phyloP scores from a whole-genome alignment of 2,113 vertebrate genomes.

The Poicephalus meyeri region DNA sequence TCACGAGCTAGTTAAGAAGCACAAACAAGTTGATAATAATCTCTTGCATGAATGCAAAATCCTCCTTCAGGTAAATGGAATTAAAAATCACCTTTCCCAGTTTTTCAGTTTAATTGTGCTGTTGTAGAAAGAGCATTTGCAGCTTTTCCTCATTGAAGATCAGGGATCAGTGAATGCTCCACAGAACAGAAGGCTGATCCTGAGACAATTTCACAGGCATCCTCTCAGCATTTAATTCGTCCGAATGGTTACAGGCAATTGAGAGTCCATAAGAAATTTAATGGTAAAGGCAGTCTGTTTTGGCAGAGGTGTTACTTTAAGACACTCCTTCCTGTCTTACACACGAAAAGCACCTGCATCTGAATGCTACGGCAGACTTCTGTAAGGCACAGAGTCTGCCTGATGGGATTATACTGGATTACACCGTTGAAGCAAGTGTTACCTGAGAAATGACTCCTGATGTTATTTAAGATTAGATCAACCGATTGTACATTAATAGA shows the following conservation, averaged over 20 bases:
- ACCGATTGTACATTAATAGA: background rate
- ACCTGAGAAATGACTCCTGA: constrained; percentile 33
- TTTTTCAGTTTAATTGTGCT: background rate
- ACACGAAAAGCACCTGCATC: background rate
- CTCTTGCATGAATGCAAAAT: background rate
- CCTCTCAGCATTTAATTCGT: background rate
- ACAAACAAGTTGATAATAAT: background rate
- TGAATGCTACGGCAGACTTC: background rate
- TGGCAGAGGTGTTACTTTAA: background rate
- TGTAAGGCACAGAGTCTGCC: background rate
- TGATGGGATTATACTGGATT: constrained; percentile 6
- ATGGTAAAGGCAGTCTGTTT: background rate
- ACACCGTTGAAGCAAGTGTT: background rate
- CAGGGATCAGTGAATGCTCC: background rate
- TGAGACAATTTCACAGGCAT: background rate
- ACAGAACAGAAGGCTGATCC: background rate
- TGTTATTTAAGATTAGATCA: constrained; percentile 1
- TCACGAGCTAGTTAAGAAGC: background rate
- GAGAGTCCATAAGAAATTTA: background rate
- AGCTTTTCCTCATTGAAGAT: background rate
- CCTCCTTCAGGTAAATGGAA: background rate
- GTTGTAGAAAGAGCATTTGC: background rate
- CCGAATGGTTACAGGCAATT: background rate
- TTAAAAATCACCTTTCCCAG: background rate
- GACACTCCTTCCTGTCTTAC: background rate